A percentile compares a stretch with the other conserved stretches of the same genome.
Conservation (phyloP, 2,797 vertebrate genomes). For the Notamacropus eugenii region DNA sequence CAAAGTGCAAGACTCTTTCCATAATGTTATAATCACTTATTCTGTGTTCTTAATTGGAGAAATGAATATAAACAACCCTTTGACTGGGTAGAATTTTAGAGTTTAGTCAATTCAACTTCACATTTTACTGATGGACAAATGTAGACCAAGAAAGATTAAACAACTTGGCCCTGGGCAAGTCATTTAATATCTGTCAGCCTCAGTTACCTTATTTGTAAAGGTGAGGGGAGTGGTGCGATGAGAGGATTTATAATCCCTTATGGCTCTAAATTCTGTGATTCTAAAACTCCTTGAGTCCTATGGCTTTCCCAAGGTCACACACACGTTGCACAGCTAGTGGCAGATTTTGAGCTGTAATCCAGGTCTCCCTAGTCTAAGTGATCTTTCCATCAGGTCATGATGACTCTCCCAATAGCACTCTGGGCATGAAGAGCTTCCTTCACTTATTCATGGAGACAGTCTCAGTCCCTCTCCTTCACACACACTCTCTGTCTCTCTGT, state of each 20-base stretch:
- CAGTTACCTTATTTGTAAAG: not conserved
- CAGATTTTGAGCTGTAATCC: not conserved
- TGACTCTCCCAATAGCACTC: too few relatives aligned
- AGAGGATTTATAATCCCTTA: not conserved
- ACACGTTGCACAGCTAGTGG: too few relatives aligned
- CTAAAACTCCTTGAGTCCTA: too few relatives aligned
- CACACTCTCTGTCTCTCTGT: too few relatives aligned
- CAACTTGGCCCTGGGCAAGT: not conserved
- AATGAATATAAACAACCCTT: not conserved
- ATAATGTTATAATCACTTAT: not conserved
- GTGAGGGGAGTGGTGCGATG: not conserved
- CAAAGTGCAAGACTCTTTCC: not conserved
- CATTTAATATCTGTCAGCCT: not conserved
- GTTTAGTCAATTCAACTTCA: not conserved
- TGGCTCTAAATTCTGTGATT: not conserved
- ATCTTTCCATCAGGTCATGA: not conserved
- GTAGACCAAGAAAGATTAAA: not conserved
- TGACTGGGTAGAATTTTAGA: not conserved
- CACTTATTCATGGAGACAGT: not conserved
- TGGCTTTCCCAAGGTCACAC: too few relatives aligned
- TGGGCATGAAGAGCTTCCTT: not conserved
- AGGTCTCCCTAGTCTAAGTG: not conserved
- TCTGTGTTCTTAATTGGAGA: constrained; percentile 35
- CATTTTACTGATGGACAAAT: not conserved
- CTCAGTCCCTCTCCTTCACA: too few relatives aligned